phyloP scores from a whole-genome alignment of 2,797 vertebrate species.

The Graptemys geographica region DNA sequence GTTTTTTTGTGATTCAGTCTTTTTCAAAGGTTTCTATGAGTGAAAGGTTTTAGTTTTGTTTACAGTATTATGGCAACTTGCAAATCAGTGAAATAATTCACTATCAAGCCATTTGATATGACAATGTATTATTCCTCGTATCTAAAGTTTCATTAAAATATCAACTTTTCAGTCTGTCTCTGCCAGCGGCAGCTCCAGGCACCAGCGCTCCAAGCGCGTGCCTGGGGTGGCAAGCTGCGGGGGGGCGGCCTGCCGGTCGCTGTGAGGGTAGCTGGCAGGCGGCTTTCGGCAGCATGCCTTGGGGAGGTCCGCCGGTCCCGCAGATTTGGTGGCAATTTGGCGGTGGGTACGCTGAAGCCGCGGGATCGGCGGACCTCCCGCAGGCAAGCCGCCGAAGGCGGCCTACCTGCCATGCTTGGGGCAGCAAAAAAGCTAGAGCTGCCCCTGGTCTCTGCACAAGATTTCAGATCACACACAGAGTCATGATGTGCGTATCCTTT shows the following conservation, averaged over 20 bases:
- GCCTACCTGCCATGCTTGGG: too few relatives aligned
- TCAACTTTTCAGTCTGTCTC: constrained; percentile 42
- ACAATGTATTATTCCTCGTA: constrained; percentile 66
- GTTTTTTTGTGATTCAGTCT: constrained; percentile 51
- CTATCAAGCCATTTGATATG: constrained; percentile 60
- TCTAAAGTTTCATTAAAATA: constrained; percentile 73
- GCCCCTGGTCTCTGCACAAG: constrained; percentile 7
- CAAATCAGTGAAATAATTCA: constrained; percentile 68
- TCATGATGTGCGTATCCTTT: constrained; percentile 55
- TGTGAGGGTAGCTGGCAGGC: too few relatives aligned
- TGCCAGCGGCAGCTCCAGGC: neutral
- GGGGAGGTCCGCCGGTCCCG: too few relatives aligned
- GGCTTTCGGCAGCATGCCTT: too few relatives aligned
- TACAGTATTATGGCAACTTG: constrained; percentile 72
- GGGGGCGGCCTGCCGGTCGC: too few relatives aligned
- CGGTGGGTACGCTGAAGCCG: too few relatives aligned
- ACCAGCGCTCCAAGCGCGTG: too few relatives aligned
- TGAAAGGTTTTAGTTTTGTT: constrained; percentile 75
- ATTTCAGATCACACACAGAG: constrained; percentile 62
- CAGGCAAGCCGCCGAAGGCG: too few relatives aligned
- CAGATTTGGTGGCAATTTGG: too few relatives aligned
- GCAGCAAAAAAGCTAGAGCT: too few relatives aligned
- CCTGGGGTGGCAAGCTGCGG: too few relatives aligned
- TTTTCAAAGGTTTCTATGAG: constrained; percentile 62
- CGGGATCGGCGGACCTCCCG: too few relatives aligned